phyloP scores from a whole-genome alignment of 2,113 vertebrate species.

The Onychorhynchus coronatus region DNA sequence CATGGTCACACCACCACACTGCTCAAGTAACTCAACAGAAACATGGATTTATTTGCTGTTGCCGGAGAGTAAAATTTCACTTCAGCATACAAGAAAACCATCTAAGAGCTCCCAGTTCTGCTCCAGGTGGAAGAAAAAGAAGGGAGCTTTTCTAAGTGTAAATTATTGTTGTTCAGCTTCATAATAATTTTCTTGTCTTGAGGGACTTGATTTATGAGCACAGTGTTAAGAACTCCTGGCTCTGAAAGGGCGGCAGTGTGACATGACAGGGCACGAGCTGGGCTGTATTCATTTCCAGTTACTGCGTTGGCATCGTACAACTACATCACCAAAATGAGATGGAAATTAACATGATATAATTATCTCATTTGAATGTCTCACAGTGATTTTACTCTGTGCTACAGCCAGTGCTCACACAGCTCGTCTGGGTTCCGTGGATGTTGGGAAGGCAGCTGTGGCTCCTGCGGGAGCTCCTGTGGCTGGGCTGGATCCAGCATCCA shows the following conservation, averaged over 20 bases:
- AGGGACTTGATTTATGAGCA: not conserved
- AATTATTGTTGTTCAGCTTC: not conserved
- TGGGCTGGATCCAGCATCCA: not conserved
- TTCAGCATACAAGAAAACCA: not conserved
- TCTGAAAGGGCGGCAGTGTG: not conserved
- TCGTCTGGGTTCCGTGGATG: accelerated
- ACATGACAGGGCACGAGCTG: not conserved
- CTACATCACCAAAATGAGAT: not conserved
- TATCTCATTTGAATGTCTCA: not conserved
- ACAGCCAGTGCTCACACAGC: not conserved
- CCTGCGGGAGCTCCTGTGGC: accelerated
- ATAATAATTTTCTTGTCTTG: constrained; percentile 3
- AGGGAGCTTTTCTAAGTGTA: not conserved
- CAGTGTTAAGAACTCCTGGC: not conserved
- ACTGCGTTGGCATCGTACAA: not conserved
- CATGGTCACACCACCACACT: not conserved
- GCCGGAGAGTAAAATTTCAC: not conserved
- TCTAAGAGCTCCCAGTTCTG: not conserved
- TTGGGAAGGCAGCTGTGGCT: accelerated
- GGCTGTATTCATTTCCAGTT: not conserved
- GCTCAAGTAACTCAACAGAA: not conserved
- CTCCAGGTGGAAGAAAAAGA: not conserved
- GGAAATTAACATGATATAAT: not conserved
- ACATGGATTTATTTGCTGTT: not conserved
- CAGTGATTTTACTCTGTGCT: not conserved